Evolutionary conservation across 2,797 vertebrate genomes (phyloP).

Genomic region (Sebastes hubbsi): DNA sequence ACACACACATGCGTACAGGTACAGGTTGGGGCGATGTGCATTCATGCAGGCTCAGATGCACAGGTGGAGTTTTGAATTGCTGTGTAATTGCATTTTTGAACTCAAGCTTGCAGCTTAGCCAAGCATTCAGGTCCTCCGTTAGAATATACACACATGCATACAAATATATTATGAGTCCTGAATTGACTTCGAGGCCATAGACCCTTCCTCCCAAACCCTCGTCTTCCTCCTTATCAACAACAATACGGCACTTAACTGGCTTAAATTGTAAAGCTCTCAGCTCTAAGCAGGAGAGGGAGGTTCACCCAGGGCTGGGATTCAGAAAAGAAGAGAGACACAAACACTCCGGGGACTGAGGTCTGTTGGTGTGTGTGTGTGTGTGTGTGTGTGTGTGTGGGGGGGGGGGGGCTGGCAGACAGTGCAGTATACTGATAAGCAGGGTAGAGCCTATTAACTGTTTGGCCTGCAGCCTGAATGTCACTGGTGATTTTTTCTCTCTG

Average conservation of each 20-base stretch:
- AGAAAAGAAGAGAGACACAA: constrained; percentile 10
- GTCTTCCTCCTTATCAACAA: constrained; percentile 52
- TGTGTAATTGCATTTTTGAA: constrained; percentile 37
- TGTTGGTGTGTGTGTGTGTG: constrained; percentile 1
- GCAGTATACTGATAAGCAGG: constrained; percentile 58
- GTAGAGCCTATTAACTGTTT: constrained; percentile 59
- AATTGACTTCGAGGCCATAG: constrained; percentile 9
- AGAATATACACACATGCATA: constrained; percentile 10
- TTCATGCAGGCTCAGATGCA: constrained; percentile 5
- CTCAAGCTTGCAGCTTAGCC: constrained; percentile 15
- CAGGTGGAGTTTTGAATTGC: constrained; percentile 23
- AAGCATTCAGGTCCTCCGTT: constrained; percentile 19
- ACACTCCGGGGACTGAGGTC: not conserved
- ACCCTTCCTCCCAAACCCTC: constrained; percentile 36
- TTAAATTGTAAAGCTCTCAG: constrained; percentile 55
- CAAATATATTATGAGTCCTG: constrained; percentile 27
- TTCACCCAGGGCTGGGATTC: constrained; percentile 11
- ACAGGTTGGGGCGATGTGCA: not conserved
- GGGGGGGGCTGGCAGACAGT: constrained; percentile 31
- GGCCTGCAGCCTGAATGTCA: constrained; percentile 57
- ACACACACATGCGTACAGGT: not conserved
- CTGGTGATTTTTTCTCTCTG: constrained; percentile 38
- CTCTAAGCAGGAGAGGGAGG: constrained; percentile 32
- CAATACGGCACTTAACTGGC: constrained; percentile 56
- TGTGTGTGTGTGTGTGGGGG: constrained; percentile 5